These are phyloP conservation scores for Haplotaxodon microlepis DNA, from an alignment of 2,113 vertebrate species.

Conservation along the genomic window DNA sequence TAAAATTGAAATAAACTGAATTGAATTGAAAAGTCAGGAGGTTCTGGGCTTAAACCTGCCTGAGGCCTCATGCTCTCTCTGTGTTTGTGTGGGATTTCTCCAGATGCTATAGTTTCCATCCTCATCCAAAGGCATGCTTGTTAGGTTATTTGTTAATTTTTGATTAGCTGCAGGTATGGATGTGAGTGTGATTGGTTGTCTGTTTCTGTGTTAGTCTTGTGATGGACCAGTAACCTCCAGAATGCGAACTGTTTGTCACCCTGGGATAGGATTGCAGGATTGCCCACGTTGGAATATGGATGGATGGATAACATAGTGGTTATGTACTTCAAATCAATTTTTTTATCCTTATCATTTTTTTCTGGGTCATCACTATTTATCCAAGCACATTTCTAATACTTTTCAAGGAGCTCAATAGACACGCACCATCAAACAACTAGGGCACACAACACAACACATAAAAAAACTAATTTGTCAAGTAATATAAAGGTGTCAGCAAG, in stretches of 20 bases:
- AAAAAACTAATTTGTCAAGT: constrained; percentile 14
- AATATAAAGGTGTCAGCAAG: constrained; percentile 3
- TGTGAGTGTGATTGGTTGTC: background rate
- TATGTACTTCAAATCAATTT: background rate
- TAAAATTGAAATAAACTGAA: background rate
- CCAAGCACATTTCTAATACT: background rate
- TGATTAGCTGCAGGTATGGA: background rate
- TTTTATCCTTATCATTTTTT: background rate
- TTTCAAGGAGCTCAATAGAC: background rate
- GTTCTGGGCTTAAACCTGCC: background rate
- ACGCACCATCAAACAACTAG: constrained; percentile 20
- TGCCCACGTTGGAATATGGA: background rate
- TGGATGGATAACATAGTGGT: background rate
- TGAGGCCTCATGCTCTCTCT: background rate
- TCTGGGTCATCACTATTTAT: constrained; percentile 2
- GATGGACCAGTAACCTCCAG: background rate
- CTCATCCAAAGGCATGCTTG: background rate
- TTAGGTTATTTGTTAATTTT: background rate
- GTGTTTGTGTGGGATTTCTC: background rate
- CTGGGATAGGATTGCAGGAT: background rate
- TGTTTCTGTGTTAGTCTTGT: background rate
- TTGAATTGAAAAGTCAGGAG: background rate
- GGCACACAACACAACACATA: background rate
- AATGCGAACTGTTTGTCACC: background rate
- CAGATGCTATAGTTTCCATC: background rate